Base-by-base conservation (phyloP, 2,888 invertebrate genomes). In the Schizotus pectinicornis region DNA sequence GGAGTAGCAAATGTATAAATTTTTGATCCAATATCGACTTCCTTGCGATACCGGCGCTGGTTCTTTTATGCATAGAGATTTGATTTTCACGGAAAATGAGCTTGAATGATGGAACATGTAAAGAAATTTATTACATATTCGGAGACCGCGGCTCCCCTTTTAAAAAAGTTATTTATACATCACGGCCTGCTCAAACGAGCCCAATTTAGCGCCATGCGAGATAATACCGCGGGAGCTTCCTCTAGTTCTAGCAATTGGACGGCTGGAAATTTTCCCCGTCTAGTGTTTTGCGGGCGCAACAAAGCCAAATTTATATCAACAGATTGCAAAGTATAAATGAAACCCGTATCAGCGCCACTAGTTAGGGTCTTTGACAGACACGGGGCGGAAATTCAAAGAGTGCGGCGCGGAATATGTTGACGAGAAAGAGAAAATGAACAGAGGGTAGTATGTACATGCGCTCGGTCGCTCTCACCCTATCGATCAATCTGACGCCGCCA, bases 381-480 rank as follows among this genome's bases (percentile, higher is more conserved):
- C 41, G 47, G 48, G 36, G 43, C 49, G 49, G 43, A 56, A 56
- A 43, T 49, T 56, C 55, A 56, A 56, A 56, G 55, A 56, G 55
- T 54, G 54, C 47, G 54, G 47, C 46, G 41, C 47, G 53, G 46
- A 53, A 53, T 52, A 52, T 38, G 45, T 43, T 32, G 53, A 53
- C 39, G 54, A 56, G 56, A 51, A 56, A 39, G 56, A 51, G 56
- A 51, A 56, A 56, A 52, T 51, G 51, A 56, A 39, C 22, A 7
- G 37, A 22, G n/a, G 45, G 46, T 49, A n/a, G n/a, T n/a, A n/a
- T n/a, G n/a, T n/a, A 56, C 56, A 56, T 56, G 56, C 56, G 56
- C 56, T 39, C 46, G 34, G 34, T 39, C 9, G 34, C 32, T n/a
- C 32, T 37, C 36, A n/a, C 33, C 12, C 46, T 46, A 54, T 54